phyloP scores from a whole-genome alignment of 2,888 invertebrate genomes.

The Lasiommata megera region DNA sequence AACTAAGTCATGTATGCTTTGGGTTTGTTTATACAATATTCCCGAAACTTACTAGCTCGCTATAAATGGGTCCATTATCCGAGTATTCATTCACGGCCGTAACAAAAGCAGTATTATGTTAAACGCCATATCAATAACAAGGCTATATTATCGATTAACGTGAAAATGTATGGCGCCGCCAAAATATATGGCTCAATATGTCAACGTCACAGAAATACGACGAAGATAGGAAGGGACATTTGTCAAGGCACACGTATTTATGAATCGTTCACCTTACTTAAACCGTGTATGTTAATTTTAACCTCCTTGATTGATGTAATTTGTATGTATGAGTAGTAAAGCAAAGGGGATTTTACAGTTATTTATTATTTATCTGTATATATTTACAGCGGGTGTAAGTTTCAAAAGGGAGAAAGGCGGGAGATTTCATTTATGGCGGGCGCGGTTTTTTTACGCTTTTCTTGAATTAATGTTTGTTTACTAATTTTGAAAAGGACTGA shows the following conservation, averaged over 20 bases:
- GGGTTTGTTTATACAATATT: background rate
- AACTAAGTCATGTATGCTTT: too few species aligned
- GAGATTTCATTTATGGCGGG: too few species aligned
- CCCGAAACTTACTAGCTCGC: background rate
- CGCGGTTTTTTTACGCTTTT: too few species aligned
- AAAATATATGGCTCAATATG: conserved; percentile 49
- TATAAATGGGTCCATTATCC: conserved; percentile 5
- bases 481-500: too few species aligned
- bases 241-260: conserved; percentile 21
- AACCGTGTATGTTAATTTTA: background rate
- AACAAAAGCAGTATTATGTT: conserved; percentile 27
- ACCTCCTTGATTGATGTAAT: background rate
- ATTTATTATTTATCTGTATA: too few species aligned
- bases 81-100: background rate
- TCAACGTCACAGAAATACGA: conserved; percentile 55
- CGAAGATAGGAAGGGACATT: conserved; percentile 45
- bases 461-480: too few species aligned
- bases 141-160: conserved; percentile 61
- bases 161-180: conserved; percentile 49
- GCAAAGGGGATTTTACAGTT: too few species aligned
- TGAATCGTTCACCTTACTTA: conserved; percentile 14
- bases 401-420: too few species aligned
- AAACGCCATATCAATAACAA: conserved; percentile 39
- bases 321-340: background rate
- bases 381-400: too few species aligned